Conservation (phyloP, 2,113 vertebrate genomes). For the Pycnonotus jocosus region DNA sequence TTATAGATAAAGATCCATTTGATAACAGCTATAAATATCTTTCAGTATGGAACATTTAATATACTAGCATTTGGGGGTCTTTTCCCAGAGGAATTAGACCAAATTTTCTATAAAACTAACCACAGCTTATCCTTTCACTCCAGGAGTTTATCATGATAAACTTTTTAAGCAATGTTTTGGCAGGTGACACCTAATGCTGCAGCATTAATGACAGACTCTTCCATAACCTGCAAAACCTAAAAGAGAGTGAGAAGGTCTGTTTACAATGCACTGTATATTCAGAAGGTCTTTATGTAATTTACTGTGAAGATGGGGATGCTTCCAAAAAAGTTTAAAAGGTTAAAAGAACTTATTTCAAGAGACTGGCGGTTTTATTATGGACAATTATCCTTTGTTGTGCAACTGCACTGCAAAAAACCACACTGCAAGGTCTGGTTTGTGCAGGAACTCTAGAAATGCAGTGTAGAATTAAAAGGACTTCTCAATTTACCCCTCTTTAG, state of each 20-base stretch:
- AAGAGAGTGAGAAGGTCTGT: background rate
- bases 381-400: background rate
- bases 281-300: background rate
- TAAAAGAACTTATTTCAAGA: background rate
- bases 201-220: background rate
- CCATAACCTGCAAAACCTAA: background rate
- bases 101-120: background rate
- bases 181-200: background rate
- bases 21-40: background rate
- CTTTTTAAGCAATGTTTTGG: background rate
- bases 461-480: background rate
- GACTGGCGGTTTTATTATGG: background rate
- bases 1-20: background rate
- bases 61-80: rapidly evolving
- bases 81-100: background rate
- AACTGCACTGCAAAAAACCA: background rate
- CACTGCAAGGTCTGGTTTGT: background rate
- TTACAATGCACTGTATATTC: background rate
- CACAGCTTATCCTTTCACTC: background rate
- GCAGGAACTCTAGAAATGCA: background rate
- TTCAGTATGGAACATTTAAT: background rate
- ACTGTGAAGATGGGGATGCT: background rate
- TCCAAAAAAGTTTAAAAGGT: background rate
- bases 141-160: background rate
- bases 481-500: background rate